Percentiles rank a stretch among this genome's conserved stretches.
Evolutionary conservation across 2,113 vertebrate species (phyloP).

Genomic region (Prunella fulvescens): DNA sequence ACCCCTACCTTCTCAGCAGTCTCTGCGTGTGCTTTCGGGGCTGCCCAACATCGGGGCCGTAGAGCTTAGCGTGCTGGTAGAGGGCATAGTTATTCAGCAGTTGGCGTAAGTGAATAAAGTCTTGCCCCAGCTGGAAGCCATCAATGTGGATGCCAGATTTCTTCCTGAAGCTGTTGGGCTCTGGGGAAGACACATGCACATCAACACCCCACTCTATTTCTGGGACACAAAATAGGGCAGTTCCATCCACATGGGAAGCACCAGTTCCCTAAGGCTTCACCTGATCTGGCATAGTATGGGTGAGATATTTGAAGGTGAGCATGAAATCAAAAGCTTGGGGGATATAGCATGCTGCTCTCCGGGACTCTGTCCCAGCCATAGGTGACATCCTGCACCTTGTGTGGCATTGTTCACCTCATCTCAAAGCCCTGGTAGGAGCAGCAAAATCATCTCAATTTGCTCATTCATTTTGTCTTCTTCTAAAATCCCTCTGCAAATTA

Average conservation of each 20-base stretch:
- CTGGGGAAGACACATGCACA: constrained; percentile 34
- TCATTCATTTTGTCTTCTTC: background rate
- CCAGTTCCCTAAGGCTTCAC: background rate
- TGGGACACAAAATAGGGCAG: background rate
- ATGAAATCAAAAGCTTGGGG: fast-evolving
- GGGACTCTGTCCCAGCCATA: background rate
- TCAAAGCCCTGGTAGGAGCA: background rate
- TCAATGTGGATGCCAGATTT: constrained; percentile 84
- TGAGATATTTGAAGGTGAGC: background rate
- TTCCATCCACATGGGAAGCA: fast-evolving
- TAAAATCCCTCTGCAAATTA: background rate
- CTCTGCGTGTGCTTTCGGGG: constrained; percentile 71
- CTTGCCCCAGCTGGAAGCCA: constrained; percentile 86
- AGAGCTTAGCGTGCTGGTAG: constrained; percentile 77
- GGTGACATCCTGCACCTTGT: background rate
- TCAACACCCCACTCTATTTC: fast-evolving
- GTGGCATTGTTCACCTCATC: fast-evolving
- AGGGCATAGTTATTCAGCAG: constrained; percentile 75
- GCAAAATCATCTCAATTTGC: background rate
- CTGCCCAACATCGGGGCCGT: constrained; percentile 87
- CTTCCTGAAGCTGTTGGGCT: constrained; percentile 92
- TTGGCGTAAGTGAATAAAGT: constrained; percentile 79
- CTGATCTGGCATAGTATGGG: fast-evolving
- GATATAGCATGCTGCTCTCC: fast-evolving
- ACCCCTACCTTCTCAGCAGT: constrained; percentile 81